Evolutionary conservation across 2,888 invertebrate genomes (phyloP).

Genomic region (Agrotis clavis): DNA sequence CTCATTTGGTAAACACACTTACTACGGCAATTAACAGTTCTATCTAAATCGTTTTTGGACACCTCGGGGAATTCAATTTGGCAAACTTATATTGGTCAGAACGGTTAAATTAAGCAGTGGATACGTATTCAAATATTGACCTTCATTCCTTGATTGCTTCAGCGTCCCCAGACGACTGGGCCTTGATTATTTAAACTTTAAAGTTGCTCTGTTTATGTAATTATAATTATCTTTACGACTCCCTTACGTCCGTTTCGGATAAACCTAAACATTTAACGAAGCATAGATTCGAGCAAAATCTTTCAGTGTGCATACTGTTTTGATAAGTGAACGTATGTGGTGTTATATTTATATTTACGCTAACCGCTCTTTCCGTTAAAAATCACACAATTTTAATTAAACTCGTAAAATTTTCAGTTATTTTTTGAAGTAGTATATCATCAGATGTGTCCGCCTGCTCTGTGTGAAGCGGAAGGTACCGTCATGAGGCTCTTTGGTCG

Average conservation of each 20-base stretch:
- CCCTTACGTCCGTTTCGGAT: constrained; percentile 19
- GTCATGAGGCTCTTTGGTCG: too few species aligned
- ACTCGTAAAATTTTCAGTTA: too few species aligned
- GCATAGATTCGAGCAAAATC: neutral
- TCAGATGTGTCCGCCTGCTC: too few species aligned
- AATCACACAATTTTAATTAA: neutral
- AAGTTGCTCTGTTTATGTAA: constrained; percentile 46
- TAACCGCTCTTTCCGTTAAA: too few species aligned
- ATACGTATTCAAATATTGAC: constrained; percentile 68
- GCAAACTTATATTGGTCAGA: constrained; percentile 79
- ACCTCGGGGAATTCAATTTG: constrained; percentile 74
- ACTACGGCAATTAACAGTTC: constrained; percentile 44
- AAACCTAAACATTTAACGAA: constrained; percentile 16
- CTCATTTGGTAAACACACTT: constrained; percentile 33
- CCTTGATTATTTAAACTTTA: constrained; percentile 59
- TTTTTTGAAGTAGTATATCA: too few species aligned
- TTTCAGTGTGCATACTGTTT: neutral
- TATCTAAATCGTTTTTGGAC: constrained; percentile 52
- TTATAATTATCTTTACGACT: constrained; percentile 44
- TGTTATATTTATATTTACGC: neutral
- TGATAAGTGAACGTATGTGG: neutral
- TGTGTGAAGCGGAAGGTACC: too few species aligned
- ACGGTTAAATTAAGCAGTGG: constrained; percentile 73
- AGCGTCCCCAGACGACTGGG: constrained; percentile 63
- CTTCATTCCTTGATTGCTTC: constrained; percentile 78